These are phyloP conservation scores for Actinopyga echinites DNA, from an alignment of 53 echinoderm and acorn worm species.

Conservation along the genomic window DNA sequence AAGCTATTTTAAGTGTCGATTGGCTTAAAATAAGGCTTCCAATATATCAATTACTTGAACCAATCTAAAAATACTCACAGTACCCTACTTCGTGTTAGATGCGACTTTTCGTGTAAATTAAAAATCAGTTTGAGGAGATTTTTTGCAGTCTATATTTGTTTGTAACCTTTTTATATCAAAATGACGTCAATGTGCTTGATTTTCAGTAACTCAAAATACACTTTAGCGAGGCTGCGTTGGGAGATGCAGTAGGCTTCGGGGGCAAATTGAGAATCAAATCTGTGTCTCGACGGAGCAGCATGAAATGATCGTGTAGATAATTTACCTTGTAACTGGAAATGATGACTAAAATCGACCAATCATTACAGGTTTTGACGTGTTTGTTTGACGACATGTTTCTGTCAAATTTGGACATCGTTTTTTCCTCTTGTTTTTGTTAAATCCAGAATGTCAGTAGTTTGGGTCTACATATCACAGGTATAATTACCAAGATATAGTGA, in stretches of 20 bases:
- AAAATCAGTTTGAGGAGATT: conserved; percentile 10
- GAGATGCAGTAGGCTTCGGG: no score
- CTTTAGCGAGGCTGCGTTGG: background rate
- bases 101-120: background rate
- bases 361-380: no score
- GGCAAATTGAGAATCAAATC: no score
- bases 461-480: background rate
- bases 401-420: no score
- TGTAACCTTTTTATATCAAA: background rate
- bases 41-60: conserved; percentile 17
- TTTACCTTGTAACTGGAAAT: no score
- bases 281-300: no score
- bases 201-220: background rate
- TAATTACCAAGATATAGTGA: background rate
- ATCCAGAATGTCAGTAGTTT: no score
- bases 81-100: no score
- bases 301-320: no score
- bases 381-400: no score
- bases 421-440: no score
- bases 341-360: no score
- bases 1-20: background rate
- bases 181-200: background rate
- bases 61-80: conserved; percentile 10
- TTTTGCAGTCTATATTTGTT: background rate
- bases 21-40: conserved; percentile 1